phyloP scores from a whole-genome alignment of 2,113 vertebrate species.

The Clarias gariepinus region DNA sequence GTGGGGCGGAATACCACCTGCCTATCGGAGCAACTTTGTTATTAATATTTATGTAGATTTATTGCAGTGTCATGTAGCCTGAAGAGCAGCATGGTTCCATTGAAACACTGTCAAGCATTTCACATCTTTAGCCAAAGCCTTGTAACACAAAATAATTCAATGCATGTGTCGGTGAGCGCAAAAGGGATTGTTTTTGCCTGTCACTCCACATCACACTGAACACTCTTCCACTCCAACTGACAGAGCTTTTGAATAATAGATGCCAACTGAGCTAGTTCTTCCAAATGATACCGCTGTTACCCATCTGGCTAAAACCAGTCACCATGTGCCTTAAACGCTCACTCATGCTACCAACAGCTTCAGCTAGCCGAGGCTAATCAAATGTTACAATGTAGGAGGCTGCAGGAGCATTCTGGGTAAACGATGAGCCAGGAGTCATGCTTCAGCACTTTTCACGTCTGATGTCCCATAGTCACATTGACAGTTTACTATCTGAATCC shows the following conservation, averaged over 20 bases:
- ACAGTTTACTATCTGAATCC: background rate
- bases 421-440: background rate
- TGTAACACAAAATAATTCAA: constrained; percentile 7
- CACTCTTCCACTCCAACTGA: constrained; percentile 24
- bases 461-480: background rate
- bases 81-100: background rate
- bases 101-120: background rate
- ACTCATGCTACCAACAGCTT: constrained; percentile 19
- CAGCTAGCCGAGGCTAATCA: background rate
- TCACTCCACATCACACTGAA: background rate
- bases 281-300: background rate
- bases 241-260: constrained; percentile 42
- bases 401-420: background rate
- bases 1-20: background rate
- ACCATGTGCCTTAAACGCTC: background rate
- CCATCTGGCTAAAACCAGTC: constrained; percentile 28
- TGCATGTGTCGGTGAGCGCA: constrained; percentile 7
- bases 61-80: background rate
- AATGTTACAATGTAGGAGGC: background rate
- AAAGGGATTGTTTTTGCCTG: background rate
- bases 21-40: background rate
- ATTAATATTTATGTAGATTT: constrained; percentile 5
- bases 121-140: background rate
- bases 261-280: constrained; percentile 32
- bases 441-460: background rate